Evolutionary conservation across 2,888 invertebrate species (phyloP), one percentile per base, ranked within the genome.

Genomic region (Conistra vaccinii): DNA sequence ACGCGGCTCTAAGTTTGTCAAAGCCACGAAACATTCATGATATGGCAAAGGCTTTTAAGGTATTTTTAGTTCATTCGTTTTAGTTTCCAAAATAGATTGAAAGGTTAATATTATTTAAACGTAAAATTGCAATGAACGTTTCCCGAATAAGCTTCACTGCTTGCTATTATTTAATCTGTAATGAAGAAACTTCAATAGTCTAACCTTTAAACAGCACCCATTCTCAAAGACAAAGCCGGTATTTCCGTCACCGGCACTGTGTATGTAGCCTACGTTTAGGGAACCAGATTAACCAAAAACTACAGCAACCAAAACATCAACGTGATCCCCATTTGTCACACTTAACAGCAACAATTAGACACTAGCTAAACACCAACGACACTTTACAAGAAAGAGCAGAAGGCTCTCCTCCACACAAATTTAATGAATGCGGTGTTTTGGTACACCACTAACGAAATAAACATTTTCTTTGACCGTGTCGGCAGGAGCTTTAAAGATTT

Each of bases 301-400:
- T 69, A 72, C 75, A 72, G 26, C 48, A 76, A 51, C 84, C 80
- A 76, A 84, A 82, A 72, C 71, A 72, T 62, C 84, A 80, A 62
- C 57, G 61, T 70, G 69, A 76, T 80, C 62, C 68, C 67, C 66
- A 69, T 82, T 80, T 84, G 72, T 82, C 71, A 84, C 81, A 82
- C 76, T 82, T 82, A 80, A 84, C 76, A 70, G 76, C 85, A 72
- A 76, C 81, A 84, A 84, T 82, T 84, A 82, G 76, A 72, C 76
- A 84, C 69, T 51, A 69, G 66, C 76, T 72, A 60, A 80, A 76
- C 61, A 75, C 23, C 4, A n/a, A 3, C 3, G 35, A 32, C 69
- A 84, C 17, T 7, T 4, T 1, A 26, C 26, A 45, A 29, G 12
- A 9, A 61, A 26, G 7, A 2, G 12, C 68, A 80, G 84, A 75